Conservation (phyloP, 2,797 vertebrate species). For the Bovichtus diacanthus region DNA sequence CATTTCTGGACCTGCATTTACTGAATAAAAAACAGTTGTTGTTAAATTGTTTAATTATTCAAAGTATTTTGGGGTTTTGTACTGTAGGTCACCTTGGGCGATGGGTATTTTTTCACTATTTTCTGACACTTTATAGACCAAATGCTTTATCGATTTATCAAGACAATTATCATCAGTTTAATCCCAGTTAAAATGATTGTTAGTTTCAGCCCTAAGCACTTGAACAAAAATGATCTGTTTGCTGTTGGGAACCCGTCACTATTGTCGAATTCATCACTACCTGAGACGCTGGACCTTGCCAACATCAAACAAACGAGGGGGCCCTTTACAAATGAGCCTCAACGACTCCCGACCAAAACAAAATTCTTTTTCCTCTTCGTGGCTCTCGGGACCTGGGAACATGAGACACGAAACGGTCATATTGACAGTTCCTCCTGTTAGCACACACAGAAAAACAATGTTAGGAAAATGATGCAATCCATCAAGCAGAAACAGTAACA, state of each 20-base stretch:
- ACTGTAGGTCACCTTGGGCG: background rate
- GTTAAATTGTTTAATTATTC: background rate
- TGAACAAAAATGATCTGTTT: conserved; percentile 35
- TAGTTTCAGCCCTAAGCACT: background rate
- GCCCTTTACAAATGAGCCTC: conserved; percentile 61
- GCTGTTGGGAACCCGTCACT: conserved; percentile 40
- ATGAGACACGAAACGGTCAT: conserved; percentile 65
- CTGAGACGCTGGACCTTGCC: conserved; percentile 35
- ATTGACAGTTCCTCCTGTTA: conserved; percentile 74
- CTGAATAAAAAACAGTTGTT: background rate
- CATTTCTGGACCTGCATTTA: no score
- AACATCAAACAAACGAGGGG: conserved; percentile 67
- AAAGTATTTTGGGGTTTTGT: background rate
- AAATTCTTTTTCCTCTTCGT: conserved; percentile 40
- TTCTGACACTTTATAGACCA: background rate
- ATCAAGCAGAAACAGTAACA: conserved; percentile 63
- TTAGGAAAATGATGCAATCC: conserved; percentile 71
- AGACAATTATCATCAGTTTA: background rate
- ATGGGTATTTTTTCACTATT: background rate
- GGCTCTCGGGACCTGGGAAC: conserved; percentile 59
- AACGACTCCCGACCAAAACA: conserved; percentile 59
- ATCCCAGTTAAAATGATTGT: background rate
- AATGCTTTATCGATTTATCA: background rate
- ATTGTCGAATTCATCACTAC: conserved; percentile 57
- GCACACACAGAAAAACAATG: conserved; percentile 57